phyloP scores from a whole-genome alignment of 2,113 vertebrate species.

The Heloderma charlesbogerti region DNA sequence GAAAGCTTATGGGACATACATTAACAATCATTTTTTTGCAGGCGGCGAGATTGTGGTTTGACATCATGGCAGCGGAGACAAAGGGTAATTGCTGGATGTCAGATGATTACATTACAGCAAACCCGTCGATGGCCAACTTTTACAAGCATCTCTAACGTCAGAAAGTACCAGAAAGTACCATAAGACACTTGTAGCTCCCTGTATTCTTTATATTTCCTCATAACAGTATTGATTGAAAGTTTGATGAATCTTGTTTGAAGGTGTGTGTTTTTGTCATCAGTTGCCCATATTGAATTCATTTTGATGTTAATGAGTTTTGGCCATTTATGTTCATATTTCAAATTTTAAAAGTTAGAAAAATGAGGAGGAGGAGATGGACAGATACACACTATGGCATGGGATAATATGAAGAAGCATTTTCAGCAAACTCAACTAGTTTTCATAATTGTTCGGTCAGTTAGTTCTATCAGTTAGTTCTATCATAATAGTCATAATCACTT shows the following conservation, averaged over 20 bases:
- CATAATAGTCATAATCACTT: neutral
- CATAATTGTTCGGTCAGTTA: neutral
- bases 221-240: neutral
- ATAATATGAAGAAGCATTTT: neutral
- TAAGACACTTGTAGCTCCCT: neutral
- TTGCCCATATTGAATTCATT: neutral
- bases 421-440: neutral
- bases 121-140: neutral
- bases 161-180: neutral
- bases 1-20: conserved; percentile 24
- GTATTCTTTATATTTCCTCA: neutral
- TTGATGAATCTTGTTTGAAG: neutral
- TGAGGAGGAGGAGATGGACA: neutral
- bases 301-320: neutral
- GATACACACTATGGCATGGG: neutral
- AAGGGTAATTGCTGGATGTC: conserved; percentile 30
- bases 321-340: neutral
- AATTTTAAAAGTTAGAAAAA: neutral
- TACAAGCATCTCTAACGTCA: neutral
- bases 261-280: neutral
- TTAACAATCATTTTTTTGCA: neutral
- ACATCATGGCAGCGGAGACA: neutral
- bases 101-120: neutral
- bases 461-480: too few species aligned
- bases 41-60: neutral